Evolutionary conservation across 2,797 vertebrate genomes (phyloP), one percentile per base, ranked within the genome.

Genomic region (Phoebastria nigripes): DNA sequence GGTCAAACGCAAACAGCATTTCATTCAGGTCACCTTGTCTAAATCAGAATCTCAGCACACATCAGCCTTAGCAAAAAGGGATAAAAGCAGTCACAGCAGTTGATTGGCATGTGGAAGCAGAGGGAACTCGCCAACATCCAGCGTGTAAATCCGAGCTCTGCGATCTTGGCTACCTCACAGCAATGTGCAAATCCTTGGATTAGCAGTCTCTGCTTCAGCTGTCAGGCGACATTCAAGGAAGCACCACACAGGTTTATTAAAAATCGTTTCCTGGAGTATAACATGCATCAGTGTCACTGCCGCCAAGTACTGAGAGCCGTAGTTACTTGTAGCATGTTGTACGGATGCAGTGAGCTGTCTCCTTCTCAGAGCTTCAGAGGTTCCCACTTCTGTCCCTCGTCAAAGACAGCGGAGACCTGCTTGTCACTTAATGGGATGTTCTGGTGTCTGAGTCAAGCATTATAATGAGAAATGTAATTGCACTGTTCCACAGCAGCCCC

Each of bases 221-320:
- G 78, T 10, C 59, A 42, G 31, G 63, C 6, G 12, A 35, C 52
- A 28, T 35, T 37, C 61, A 22, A 42, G 66, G 47, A 85, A 65
- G 44, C 35, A 59, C 15, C 28, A 26, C 3, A 0, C 20, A 21
- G 74, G 70, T 63, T 81, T 54, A 86, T 72, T 46, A 62, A 79
- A 80, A 71, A 33, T 42, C 6, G 0, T 42, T 42, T 83, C 52
- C 69, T 42, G 33, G 41, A 25, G 46, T n/a, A 7, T 16, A 20
- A 51, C 44, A 41, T 5, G 0, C 46, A 24, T 41, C 42, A 35
- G 49, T 18, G 35, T 59, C 35, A 13, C 63, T 20, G 28, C 26
- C 2, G 1, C 35, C 33, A 3, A 13, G 76, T 8, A 9, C 61
- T 1, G 35, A 13, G 37, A 31, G 61, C 42, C 2, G 3, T 0